A percentile compares a stretch with the other conserved stretches of the same genome.
Evolutionary conservation across 2,888 invertebrate genomes (phyloP).

Genomic region (Morpho achilles): DNA sequence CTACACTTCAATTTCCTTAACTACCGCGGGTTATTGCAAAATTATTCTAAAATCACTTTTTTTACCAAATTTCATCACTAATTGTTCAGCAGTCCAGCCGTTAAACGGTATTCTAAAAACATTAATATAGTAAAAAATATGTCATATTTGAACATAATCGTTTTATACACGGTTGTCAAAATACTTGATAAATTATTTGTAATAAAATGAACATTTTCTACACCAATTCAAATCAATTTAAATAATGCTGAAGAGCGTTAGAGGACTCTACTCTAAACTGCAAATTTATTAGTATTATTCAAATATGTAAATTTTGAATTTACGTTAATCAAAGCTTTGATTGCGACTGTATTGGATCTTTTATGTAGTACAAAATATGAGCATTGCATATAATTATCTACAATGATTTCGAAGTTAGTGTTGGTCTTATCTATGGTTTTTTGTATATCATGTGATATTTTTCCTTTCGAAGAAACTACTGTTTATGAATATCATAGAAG

Average conservation of each 20-base stretch:
- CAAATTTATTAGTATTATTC: neutral
- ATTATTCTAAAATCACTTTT: too few species aligned
- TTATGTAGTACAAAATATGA: too few species aligned
- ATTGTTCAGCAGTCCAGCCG: too few species aligned
- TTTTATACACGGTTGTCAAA: conserved; percentile 7
- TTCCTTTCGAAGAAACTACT: conserved; percentile 27
- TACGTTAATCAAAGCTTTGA: neutral
- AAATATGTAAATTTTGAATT: conserved; percentile 4
- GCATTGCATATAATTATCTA: neutral
- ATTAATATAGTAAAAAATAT: too few species aligned
- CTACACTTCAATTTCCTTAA: too few species aligned
- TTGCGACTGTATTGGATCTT: neutral
- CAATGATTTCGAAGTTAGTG: conserved; percentile 25
- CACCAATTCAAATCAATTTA: conserved; percentile 1
- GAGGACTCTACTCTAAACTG: neutral
- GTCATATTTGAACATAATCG: conserved; percentile 1
- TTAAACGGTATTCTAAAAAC: too few species aligned
- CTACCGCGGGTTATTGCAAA: too few species aligned
- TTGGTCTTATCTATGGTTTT: conserved; percentile 34
- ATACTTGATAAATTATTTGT: conserved; percentile 5
- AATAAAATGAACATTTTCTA: conserved; percentile 1
- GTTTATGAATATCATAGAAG: conserved; percentile 43
- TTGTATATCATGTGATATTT: conserved; percentile 26
- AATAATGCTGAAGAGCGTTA: conserved; percentile 1
- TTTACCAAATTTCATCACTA: too few species aligned